Percentiles rank a stretch among this genome's conserved stretches.
phyloP scores from a whole-genome alignment of 2,888 invertebrate species.

The Drosophila kambysellisi region DNA sequence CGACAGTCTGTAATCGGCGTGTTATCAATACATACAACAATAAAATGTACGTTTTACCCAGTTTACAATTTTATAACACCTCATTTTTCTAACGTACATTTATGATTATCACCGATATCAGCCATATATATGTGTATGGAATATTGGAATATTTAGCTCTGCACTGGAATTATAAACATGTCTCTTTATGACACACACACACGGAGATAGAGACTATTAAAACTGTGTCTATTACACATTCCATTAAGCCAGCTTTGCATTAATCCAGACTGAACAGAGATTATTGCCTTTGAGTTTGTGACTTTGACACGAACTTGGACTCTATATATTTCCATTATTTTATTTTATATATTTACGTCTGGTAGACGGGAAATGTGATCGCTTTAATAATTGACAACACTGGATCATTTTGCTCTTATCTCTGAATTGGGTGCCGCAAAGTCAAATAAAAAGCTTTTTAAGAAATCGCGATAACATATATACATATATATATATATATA shows the following conservation, averaged over 20 bases:
- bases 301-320: conserved; percentile 42
- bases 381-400: conserved; percentile 48
- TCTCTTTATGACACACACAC: not conserved
- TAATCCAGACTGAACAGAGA: conserved; percentile 10
- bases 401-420: conserved; percentile 50
- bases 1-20: conserved; percentile 33
- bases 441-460: conserved; percentile 12
- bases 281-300: conserved; percentile 28
- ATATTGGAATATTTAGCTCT: not conserved
- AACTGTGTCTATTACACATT: not conserved
- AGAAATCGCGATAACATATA: conserved; percentile 38
- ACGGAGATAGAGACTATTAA: not conserved
- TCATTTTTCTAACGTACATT: conserved; percentile 8
- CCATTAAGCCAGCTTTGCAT: conserved; percentile 3
- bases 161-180: not conserved
- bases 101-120: conserved; percentile 6
- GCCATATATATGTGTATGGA: not conserved
- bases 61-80: conserved; percentile 12
- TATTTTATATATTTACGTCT: conserved; percentile 10
- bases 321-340: conserved; percentile 20
- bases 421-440: conserved; percentile 12
- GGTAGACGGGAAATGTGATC: conserved; percentile 8
- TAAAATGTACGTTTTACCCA: conserved; percentile 33
- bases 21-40: conserved; percentile 38
- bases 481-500: not conserved